Evolutionary conservation across 2,888 invertebrate genomes (phyloP).

Genomic region (Lymantria dispar): DNA sequence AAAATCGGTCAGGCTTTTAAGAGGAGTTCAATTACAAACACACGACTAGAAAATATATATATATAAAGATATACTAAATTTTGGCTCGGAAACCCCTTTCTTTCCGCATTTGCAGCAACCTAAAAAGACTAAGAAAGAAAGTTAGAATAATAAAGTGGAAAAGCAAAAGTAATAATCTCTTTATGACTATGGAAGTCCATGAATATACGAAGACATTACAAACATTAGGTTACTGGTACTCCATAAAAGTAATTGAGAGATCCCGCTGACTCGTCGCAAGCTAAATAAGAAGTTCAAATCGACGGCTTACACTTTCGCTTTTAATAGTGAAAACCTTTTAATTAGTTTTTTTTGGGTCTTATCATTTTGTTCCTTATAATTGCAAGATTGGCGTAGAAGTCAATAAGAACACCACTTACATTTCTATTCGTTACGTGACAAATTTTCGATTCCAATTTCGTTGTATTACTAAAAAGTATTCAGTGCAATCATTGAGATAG

Average conservation of each 20-base stretch:
- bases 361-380: not conserved
- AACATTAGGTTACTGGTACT: conserved; percentile 11
- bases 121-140: no score
- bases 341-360: not conserved
- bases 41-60: no score
- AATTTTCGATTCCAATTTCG: no score
- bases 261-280: conserved; percentile 18
- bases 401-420: not conserved
- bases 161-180: conserved; percentile 1
- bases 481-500: no score
- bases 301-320: conserved; percentile 1
- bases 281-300: conserved; percentile 1
- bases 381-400: not conserved
- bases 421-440: not conserved
- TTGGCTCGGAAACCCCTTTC: no score
- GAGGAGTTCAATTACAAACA: no score
- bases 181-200: not conserved
- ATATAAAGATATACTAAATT: no score
- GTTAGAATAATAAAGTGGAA: no score
- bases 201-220: conserved; percentile 12
- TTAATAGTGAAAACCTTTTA: conserved; percentile 5
- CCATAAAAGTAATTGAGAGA: conserved; percentile 29
- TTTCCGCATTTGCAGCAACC: no score
- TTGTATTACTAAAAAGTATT: no score
- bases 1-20: no score